Conservation (phyloP, 2,113 vertebrate species). For the Malurus melanocephalus region DNA sequence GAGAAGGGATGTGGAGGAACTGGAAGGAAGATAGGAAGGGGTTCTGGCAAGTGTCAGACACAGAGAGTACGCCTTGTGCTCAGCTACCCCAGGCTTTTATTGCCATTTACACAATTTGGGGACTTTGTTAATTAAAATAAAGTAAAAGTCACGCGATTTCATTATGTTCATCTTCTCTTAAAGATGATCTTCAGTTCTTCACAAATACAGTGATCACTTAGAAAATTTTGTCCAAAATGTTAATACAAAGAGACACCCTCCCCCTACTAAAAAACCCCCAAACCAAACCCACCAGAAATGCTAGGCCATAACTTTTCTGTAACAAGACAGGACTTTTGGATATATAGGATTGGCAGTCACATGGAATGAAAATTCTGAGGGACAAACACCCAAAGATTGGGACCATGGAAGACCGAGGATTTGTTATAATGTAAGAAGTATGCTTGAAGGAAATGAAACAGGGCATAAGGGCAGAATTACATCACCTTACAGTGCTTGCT, state of each 20-base stretch:
- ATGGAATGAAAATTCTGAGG: background rate
- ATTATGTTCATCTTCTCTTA: background rate
- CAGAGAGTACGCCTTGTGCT: background rate
- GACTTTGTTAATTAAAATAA: background rate
- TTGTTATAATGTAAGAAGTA: background rate
- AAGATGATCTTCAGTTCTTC: background rate
- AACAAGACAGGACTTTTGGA: background rate
- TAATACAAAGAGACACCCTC: background rate
- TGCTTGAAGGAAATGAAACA: background rate
- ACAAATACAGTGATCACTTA: background rate
- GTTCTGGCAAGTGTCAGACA: background rate
- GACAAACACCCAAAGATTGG: accelerated
- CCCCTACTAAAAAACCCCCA: accelerated
- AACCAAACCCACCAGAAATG: background rate
- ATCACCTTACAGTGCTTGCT: background rate
- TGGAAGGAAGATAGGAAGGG: background rate
- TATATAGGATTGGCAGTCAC: background rate
- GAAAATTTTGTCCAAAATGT: background rate
- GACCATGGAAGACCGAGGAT: background rate
- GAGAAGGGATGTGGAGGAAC: background rate
- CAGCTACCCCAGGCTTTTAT: background rate
- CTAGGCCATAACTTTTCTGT: background rate
- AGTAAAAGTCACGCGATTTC: background rate
- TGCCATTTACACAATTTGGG: background rate
- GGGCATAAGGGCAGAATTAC: background rate